Base-by-base conservation (phyloP, 2,113 vertebrate species). In the Heliornis fulica region DNA sequence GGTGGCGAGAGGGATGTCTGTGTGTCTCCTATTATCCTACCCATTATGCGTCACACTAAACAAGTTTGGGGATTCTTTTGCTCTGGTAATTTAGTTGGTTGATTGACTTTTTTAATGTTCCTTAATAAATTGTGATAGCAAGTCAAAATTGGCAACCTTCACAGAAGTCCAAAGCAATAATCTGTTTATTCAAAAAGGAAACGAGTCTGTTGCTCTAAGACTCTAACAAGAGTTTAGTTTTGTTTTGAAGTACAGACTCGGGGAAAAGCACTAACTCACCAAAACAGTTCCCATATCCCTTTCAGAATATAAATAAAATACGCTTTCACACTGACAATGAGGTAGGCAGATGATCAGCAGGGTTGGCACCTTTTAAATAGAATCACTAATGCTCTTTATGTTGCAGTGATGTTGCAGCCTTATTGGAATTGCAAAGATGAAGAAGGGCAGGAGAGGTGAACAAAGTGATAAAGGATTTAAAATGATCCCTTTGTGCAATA, bases 381-480 rank as follows among this genome's bases (percentile, higher is more conserved):
- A 95, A 87, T 83, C 69, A 86, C 43, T 94, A 95, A 95, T 78
- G 69, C 36, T 93, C 68, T 95, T 96, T 81, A 46, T 93, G 83
- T 90, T 75, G 75, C 78, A 63, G 50, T 48, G 59, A 72, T 93
- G 91, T 80, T 93, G 51, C 75, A 92, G 51, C 56, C 82, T 83
- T 92, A 94, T 78, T 93, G 76, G 92, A 96, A 96, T 95, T 97
- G 79, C 83, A 94, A 94, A 96, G 76, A 86, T 53, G 71, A 89
- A 82, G 61, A 75, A 93, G 43, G 83, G 76, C 79, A 93, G 92
- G 36, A 83, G 60, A 83, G 82, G 85, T 93, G 82, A 94, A 75
- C 38, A 89, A 91, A 93, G 36, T 75, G 79, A 91, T 66, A 96
- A 95, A 81, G 76, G 36, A 50, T 89, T 89, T 93, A 11, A 94